A percentile compares a stretch with the other conserved stretches of the same genome.
phyloP scores from a whole-genome alignment of 2,797 vertebrate genomes.

The Hydrolagus colliei region DNA sequence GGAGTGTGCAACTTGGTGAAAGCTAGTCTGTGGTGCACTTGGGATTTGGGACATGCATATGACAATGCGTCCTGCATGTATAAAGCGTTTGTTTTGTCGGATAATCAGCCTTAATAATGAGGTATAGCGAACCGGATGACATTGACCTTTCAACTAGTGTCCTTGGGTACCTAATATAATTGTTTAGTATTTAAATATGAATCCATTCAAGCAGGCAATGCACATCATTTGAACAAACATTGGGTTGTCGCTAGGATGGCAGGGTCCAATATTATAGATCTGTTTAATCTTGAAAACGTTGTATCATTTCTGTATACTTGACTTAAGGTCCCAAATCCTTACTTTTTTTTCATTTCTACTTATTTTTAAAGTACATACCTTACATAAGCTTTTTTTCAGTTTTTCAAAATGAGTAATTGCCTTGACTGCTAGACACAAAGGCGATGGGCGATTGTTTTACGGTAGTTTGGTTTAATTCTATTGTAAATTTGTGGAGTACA shows the following conservation, averaged over 20 bases:
- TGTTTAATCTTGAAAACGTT: background rate
- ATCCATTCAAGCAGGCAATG: too few species aligned
- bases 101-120: background rate
- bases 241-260: too few species aligned
- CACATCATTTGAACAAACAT: background rate
- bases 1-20: background rate
- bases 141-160: conserved; percentile 10
- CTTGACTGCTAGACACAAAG: background rate
- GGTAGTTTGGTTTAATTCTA: background rate
- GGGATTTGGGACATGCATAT: background rate
- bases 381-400: background rate
- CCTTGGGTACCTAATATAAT: background rate
- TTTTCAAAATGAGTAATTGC: background rate
- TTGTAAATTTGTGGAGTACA: background rate
- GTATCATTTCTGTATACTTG: background rate
- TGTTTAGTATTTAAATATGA: background rate
- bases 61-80: background rate
- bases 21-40: background rate
- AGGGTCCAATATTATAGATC: too few species aligned
- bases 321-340: background rate
- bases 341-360: background rate
- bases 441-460: background rate
- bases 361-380: background rate
- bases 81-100: background rate
- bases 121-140: background rate